Evolutionary conservation across 2,113 vertebrate genomes (phyloP).

Genomic region (Sturnus vulgaris): DNA sequence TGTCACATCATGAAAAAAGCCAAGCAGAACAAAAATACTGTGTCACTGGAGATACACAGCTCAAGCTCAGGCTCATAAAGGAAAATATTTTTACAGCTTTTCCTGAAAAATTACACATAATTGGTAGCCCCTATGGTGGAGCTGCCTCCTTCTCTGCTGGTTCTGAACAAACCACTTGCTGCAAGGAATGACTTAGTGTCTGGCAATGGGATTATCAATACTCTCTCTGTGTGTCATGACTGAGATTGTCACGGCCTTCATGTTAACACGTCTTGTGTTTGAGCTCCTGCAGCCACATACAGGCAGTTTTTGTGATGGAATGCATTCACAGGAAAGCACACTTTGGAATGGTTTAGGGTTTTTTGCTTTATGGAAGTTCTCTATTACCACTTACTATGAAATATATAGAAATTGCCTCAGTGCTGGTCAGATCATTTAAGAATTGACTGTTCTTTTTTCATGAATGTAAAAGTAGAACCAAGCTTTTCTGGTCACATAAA

Average conservation of each 20-base stretch:
- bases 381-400: not conserved
- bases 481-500: not conserved
- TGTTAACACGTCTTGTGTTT: not conserved
- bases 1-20: not conserved
- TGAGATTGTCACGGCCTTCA: not conserved
- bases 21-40: not conserved
- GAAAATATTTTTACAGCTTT: not conserved
- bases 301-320: not conserved
- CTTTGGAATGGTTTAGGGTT: not conserved
- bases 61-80: not conserved
- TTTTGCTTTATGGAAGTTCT: not conserved
- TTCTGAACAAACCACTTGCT: not conserved
- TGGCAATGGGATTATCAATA: not conserved
- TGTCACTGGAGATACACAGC: not conserved
- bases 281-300: not conserved
- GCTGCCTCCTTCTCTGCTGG: not conserved
- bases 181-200: not conserved
- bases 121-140: not conserved
- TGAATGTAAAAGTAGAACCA: not conserved
- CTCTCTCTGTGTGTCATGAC: not conserved
- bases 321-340: not conserved
- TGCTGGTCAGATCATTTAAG: not conserved
- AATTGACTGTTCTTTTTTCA: not conserved
- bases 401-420: not conserved
- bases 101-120: not conserved